phyloP scores from a whole-genome alignment of 2,113 vertebrate genomes.

The Hepsetus odoe region DNA sequence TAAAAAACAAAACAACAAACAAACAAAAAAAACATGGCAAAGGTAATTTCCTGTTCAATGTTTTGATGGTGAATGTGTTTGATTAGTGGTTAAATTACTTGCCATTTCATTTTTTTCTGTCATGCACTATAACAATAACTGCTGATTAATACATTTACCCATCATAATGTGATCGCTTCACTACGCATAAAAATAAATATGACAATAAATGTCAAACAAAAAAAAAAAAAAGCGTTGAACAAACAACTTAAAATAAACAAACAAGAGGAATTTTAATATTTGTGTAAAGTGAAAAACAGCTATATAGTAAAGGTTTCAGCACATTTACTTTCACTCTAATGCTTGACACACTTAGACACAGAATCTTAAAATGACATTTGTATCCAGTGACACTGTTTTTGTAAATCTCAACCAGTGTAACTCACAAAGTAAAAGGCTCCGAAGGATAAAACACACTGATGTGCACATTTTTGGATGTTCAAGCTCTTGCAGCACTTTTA shows the following conservation, averaged over 20 bases:
- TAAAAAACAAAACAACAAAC: no score
- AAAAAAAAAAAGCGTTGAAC: not conserved
- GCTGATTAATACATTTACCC: not conserved
- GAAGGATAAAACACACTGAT: not conserved
- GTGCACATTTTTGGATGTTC: not conserved
- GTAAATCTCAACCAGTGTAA: not conserved
- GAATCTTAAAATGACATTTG: not conserved
- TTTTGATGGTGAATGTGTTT: not conserved
- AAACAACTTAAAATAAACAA: not conserved
- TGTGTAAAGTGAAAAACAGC: not conserved
- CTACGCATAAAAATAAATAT: not conserved
- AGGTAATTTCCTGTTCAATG: not conserved
- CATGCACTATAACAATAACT: not conserved
- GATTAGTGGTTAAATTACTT: slow-evolving; percentile 2
- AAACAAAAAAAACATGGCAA: no score
- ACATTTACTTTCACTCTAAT: not conserved
- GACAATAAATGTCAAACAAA: not conserved
- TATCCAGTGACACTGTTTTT: not conserved
- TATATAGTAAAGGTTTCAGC: not conserved
- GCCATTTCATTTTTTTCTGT: not conserved
- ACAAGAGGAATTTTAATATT: not conserved
- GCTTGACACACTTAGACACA: not conserved
- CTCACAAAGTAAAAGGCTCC: not conserved
- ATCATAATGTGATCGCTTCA: not conserved
- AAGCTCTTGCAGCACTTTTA: slow-evolving; percentile 2